phyloP scores from a whole-genome alignment of 2,113 vertebrate genomes.

The Microtus richardsoni region DNA sequence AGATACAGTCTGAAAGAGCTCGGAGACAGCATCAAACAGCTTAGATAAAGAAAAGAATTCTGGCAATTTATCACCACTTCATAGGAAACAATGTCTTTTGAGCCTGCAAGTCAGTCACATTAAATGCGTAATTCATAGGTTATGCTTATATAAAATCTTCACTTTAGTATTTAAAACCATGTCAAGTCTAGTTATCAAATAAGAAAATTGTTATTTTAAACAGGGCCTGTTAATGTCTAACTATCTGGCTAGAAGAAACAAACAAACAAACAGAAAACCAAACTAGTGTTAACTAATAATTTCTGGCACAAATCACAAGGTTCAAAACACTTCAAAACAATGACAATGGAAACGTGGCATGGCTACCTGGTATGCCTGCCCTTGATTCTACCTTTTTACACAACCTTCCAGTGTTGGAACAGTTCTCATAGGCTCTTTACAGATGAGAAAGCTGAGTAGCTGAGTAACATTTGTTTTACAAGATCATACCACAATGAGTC shows the following conservation, averaged over 20 bases:
- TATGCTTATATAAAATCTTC: slow-evolving; percentile 31
- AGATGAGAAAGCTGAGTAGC: neutral
- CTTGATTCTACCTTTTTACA: neutral
- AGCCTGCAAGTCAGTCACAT: neutral
- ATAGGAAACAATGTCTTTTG: slow-evolving; percentile 35
- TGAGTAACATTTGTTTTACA: neutral
- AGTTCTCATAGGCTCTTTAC: neutral
- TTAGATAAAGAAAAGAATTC: slow-evolving; percentile 23
- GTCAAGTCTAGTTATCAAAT: slow-evolving; percentile 11
- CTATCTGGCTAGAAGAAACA: neutral
- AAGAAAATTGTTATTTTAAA: slow-evolving; percentile 49
- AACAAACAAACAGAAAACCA: too few relatives aligned
- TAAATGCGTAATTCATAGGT: neutral
- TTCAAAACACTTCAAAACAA: slow-evolving; percentile 23
- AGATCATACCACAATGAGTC: neutral
- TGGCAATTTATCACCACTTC: slow-evolving; percentile 27
- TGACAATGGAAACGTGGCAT: neutral
- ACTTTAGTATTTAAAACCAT: slow-evolving; percentile 33
- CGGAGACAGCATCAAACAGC: neutral
- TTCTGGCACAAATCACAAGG: neutral
- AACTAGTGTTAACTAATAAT: neutral
- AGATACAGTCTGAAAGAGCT: neutral
- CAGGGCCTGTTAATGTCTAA: neutral
- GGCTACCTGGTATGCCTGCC: neutral
- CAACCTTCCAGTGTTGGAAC: neutral